Conservation (phyloP, 23 tunicate genomes). For the Oikopleura albicans region DNA sequence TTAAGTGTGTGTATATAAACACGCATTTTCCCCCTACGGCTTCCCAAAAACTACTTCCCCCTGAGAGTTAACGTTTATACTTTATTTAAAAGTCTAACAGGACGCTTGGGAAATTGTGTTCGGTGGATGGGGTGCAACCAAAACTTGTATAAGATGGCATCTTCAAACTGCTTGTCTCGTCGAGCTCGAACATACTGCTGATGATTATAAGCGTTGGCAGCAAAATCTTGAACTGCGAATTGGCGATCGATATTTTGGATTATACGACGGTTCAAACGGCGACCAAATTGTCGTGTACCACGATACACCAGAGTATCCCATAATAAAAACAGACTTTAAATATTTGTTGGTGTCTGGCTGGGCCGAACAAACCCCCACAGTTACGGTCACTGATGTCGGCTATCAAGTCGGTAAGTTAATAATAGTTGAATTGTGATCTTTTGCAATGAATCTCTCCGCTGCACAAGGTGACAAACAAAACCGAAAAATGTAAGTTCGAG, state of each 20-base stretch:
- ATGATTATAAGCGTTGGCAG: neutral
- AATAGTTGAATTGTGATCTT: too few relatives aligned
- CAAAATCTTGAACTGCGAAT: neutral
- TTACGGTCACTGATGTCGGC: neutral
- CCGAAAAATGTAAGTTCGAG: too few relatives aligned
- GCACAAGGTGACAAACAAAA: too few relatives aligned
- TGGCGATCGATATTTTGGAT: neutral
- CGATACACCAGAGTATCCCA: neutral
- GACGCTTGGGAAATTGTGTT: neutral
- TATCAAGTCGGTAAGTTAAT: conserved; percentile 3
- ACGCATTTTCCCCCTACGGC: too few relatives aligned
- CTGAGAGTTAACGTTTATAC: too few relatives aligned
- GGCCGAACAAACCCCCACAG: neutral
- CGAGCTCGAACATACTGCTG: neutral
- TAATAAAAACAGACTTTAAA: neutral
- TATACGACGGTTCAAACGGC: neutral
- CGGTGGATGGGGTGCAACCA: neutral
- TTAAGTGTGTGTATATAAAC: too few relatives aligned
- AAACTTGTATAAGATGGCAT: neutral
- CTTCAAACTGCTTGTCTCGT: neutral
- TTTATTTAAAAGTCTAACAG: too few relatives aligned
- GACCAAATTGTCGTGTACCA: neutral
- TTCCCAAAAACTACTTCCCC: too few relatives aligned
- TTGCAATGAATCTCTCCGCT: too few relatives aligned
- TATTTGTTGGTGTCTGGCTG: neutral